These are phyloP conservation scores for Panzeria rudis DNA, from an alignment of 2,888 invertebrate genomes.

Conservation along the genomic window DNA sequence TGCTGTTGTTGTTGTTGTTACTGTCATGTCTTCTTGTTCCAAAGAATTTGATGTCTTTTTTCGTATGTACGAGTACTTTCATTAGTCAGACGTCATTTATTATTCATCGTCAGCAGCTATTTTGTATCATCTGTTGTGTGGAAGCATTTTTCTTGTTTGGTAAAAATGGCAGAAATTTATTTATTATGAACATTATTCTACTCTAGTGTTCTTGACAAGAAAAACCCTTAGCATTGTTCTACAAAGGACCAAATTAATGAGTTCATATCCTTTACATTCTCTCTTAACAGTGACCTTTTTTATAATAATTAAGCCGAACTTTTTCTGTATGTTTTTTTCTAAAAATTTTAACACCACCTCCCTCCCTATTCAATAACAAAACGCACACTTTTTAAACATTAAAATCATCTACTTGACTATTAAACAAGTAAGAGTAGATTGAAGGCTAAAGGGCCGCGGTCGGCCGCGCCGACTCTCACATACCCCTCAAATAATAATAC, in stretches of 20 bases:
- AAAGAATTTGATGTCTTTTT: constrained; percentile 57
- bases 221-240: neutral
- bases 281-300: constrained; percentile 65
- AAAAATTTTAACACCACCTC: constrained; percentile 34
- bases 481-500: neutral
- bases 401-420: constrained; percentile 16
- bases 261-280: constrained; percentile 61
- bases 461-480: neutral
- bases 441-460: too few species aligned
- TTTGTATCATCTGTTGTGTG: constrained; percentile 50
- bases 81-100: constrained; percentile 40
- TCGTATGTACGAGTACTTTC: neutral
- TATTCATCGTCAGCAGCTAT: constrained; percentile 51
- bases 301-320: constrained; percentile 30
- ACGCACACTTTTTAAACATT: neutral
- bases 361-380: neutral
- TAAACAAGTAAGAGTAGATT: neutral
- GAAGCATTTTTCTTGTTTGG: neutral
- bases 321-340: neutral
- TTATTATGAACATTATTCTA: constrained; percentile 46
- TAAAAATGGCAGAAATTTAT: constrained; percentile 33
- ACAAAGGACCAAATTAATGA: constrained; percentile 6
- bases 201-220: too few species aligned
- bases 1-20: neutral
- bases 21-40: constrained; percentile 22